Percentiles rank a stretch among this genome's conserved stretches.
Evolutionary conservation across 1,140 invertebrate species (phyloP).

Genomic region (Orius insidiosus): DNA sequence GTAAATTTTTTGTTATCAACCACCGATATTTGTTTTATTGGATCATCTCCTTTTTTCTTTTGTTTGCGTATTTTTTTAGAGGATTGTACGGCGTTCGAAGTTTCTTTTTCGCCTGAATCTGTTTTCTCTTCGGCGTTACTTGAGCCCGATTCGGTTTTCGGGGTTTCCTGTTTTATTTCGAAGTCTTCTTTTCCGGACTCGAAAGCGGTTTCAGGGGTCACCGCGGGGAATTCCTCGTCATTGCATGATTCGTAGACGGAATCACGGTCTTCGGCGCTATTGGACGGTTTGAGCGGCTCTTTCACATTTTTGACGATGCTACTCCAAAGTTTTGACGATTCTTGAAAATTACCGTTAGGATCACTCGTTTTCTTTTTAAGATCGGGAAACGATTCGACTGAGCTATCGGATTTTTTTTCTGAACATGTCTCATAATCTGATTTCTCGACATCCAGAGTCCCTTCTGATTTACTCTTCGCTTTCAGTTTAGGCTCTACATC

Average conservation of each 20-base stretch:
- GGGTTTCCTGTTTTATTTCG: not conserved
- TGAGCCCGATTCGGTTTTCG: constrained; percentile 3
- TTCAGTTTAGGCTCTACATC: not conserved
- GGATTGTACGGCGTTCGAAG: not conserved
- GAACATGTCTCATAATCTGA: constrained; percentile 14
- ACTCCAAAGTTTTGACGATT: not conserved
- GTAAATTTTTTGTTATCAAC: not conserved
- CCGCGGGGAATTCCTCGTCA: constrained; percentile 12
- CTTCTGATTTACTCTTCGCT: constrained; percentile 9
- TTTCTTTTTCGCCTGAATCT: constrained; percentile 17
- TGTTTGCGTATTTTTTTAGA: constrained; percentile 17
- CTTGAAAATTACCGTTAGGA: constrained; percentile 5
- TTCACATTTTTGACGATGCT: constrained; percentile 4
- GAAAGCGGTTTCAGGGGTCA: not conserved
- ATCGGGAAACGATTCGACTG: constrained; percentile 10
- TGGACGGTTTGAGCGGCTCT: constrained; percentile 5
- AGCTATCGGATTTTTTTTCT: constrained; percentile 15
- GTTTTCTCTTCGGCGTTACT: constrained; percentile 15
- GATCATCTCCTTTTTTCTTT: constrained; percentile 19
- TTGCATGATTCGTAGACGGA: constrained; percentile 21
- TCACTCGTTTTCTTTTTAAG: constrained; percentile 2
- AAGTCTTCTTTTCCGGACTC: constrained; percentile 9
- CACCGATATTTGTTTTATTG: constrained; percentile 1
- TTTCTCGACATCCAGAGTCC: constrained; percentile 3
- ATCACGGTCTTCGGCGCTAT: constrained; percentile 16